Conservation (phyloP, 2,797 vertebrate genomes). For the Microctenopoma stevenorrisi region DNA sequence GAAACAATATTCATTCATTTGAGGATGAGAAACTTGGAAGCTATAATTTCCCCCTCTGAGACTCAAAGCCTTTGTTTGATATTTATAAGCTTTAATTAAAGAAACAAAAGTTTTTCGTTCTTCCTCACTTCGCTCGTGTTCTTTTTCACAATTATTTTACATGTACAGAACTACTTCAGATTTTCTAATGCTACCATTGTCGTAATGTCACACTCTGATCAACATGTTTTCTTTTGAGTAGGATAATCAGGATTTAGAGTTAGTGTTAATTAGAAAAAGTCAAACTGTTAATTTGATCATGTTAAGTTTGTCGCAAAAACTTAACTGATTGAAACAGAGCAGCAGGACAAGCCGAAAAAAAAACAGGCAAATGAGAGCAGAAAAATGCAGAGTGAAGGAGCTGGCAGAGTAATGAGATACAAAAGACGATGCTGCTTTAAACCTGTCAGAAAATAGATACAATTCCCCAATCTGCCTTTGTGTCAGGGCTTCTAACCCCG, state of each 20-base stretch:
- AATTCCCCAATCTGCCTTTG: conserved; percentile 58
- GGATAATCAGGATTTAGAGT: conserved; percentile 6
- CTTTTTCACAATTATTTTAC: not conserved
- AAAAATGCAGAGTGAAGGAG: conserved; percentile 13
- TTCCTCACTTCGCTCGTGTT: not conserved
- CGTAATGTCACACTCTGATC: not conserved
- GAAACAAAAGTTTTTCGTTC: conserved; percentile 15
- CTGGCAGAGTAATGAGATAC: conserved; percentile 14
- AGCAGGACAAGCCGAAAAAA: conserved; percentile 16
- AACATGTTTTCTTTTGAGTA: not conserved
- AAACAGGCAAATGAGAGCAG: conserved; percentile 8
- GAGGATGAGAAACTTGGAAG: conserved; percentile 35
- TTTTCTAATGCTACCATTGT: not conserved
- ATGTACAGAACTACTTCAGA: not conserved
- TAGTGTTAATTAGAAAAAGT: not conserved
- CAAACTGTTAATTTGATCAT: conserved; percentile 34
- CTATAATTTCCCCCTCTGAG: conserved; percentile 33
- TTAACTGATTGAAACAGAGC: conserved; percentile 33
- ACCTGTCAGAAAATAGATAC: conserved; percentile 66
- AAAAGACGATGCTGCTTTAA: conserved; percentile 54
- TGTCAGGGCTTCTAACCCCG: conserved; percentile 58
- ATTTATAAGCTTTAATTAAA: conserved; percentile 42
- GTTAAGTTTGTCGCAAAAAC: conserved; percentile 27
- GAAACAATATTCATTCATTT: conserved; percentile 37
- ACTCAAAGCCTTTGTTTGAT: conserved; percentile 35